A percentile compares a stretch with the other conserved stretches of the same genome.
Evolutionary conservation across 2,888 invertebrate genomes (phyloP).

Genomic region (Cantharis rufa): DNA sequence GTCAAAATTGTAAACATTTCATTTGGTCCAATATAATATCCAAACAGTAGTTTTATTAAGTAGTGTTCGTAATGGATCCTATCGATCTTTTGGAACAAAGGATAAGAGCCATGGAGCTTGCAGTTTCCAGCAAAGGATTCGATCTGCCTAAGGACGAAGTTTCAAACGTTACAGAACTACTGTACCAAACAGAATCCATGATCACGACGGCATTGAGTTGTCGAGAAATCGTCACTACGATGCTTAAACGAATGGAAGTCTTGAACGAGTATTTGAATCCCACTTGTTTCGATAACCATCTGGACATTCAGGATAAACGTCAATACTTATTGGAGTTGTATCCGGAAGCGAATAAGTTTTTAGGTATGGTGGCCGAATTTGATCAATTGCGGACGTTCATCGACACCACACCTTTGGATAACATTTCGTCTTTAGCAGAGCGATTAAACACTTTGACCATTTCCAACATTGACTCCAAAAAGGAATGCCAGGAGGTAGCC

Average conservation of each 20-base stretch:
- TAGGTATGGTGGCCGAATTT: constrained; percentile 50
- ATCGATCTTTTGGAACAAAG: constrained; percentile 56
- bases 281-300: constrained; percentile 52
- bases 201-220: constrained; percentile 59
- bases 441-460: constrained; percentile 54
- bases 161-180: constrained; percentile 51
- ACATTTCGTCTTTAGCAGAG: constrained; percentile 54
- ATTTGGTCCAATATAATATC: not conserved
- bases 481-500: constrained; percentile 51
- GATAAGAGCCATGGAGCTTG: constrained; percentile 55
- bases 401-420: constrained; percentile 53
- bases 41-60: not conserved
- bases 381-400: constrained; percentile 53
- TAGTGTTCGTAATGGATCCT: constrained; percentile 30
- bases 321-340: constrained; percentile 56
- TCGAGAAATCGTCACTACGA: constrained; percentile 56
- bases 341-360: constrained; percentile 54
- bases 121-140: constrained; percentile 50
- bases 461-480: constrained; percentile 52
- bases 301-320: constrained; percentile 56
- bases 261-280: constrained; percentile 58
- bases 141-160: constrained; percentile 42
- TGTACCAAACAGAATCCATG: constrained; percentile 57
- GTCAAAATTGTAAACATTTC: not conserved
- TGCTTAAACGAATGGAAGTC: constrained; percentile 55